Conservation (phyloP, 92 coral and sea anemone genomes). For the Porites cylindrica region DNA sequence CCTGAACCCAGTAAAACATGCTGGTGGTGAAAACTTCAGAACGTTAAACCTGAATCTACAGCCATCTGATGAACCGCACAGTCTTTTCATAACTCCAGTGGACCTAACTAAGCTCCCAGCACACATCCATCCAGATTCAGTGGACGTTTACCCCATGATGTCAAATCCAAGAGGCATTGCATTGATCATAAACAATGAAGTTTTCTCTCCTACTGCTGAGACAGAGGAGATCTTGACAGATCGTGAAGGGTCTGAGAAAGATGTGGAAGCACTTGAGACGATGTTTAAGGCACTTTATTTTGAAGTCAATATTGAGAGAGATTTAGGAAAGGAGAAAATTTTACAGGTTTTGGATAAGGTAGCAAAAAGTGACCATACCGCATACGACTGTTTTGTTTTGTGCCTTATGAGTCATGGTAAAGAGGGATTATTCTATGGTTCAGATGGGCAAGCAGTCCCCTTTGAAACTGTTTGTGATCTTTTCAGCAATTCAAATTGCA, state of each 20-base stretch:
- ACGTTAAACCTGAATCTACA: not conserved
- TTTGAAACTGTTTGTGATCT: constrained; percentile 24
- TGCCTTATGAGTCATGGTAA: constrained; percentile 94
- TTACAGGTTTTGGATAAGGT: constrained; percentile 16
- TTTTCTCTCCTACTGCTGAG: constrained; percentile 42
- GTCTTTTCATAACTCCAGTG: not conserved
- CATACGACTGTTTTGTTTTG: constrained; percentile 79
- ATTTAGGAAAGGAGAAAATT: constrained; percentile 47
- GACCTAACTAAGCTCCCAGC: constrained; percentile 22
- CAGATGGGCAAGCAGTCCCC: constrained; percentile 66
- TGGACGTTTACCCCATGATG: constrained; percentile 74
- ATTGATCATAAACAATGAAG: constrained; percentile 74
- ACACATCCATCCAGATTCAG: constrained; percentile 37
- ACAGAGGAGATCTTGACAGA: constrained; percentile 25
- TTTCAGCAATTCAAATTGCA: constrained; percentile 66
- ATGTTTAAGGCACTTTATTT: constrained; percentile 73
- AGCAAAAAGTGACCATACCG: constrained; percentile 41
- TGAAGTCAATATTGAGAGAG: constrained; percentile 35
- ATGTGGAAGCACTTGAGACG: constrained; percentile 38
- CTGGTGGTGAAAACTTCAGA: too few relatives aligned
- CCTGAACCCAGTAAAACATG: too few relatives aligned
- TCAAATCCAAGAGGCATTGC: constrained; percentile 85
- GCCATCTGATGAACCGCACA: not conserved
- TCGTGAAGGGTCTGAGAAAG: constrained; percentile 80
- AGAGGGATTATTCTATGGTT: constrained; percentile 57